A percentile compares a stretch with the other conserved stretches of the same genome.
These are phyloP conservation scores for Oreortyx pictus DNA, from an alignment of 2,797 vertebrate species.

Conservation along the genomic window DNA sequence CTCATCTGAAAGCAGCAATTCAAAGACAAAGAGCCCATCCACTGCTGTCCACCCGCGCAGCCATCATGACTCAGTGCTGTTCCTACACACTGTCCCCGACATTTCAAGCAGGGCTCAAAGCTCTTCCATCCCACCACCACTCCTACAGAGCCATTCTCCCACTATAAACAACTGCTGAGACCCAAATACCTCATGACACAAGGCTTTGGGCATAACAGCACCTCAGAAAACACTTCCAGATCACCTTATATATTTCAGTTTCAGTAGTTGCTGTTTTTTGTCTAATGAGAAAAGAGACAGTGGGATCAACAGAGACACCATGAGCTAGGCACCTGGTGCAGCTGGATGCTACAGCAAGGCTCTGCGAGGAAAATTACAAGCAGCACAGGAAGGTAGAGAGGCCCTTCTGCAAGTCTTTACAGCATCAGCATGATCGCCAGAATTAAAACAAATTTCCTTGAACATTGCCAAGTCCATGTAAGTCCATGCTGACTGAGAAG, in stretches of 20 bases:
- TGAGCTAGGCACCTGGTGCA: accelerated
- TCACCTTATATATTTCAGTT: not conserved
- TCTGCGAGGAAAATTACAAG: not conserved
- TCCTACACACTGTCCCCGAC: accelerated
- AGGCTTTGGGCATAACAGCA: not conserved
- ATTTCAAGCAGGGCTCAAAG: not conserved
- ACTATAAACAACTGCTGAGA: not conserved
- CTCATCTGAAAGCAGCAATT: not conserved
- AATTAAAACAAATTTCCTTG: not conserved
- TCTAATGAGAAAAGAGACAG: not conserved
- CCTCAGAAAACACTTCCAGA: not conserved
- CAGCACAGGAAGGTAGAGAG: not conserved
- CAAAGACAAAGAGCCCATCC: not conserved
- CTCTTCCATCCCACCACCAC: not conserved
- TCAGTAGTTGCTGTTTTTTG: not conserved
- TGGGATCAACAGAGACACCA: not conserved
- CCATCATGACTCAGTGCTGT: not conserved
- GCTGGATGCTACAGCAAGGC: not conserved
- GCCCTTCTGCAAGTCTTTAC: accelerated
- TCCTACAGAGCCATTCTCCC: not conserved
- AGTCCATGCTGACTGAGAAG: not conserved
- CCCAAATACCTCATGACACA: not conserved
- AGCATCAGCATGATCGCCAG: not conserved
- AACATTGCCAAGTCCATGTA: not conserved
- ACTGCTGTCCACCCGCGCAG: not conserved